These are phyloP conservation scores for Lasioglossum malachurum DNA, from an alignment of 2,888 invertebrate species.

Conservation along the genomic window DNA sequence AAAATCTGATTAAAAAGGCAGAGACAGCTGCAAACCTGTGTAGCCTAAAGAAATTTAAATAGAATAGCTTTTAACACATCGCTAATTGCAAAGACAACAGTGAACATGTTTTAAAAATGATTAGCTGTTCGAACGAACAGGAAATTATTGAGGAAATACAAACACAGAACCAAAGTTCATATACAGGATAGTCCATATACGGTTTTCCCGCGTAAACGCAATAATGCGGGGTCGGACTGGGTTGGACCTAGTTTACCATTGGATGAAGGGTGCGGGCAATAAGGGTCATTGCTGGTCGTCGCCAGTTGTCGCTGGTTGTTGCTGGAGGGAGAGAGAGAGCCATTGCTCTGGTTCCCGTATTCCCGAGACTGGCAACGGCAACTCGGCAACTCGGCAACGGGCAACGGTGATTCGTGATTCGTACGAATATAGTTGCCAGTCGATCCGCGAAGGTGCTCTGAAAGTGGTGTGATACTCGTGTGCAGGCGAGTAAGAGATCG, in stretches of 20 bases:
- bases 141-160: no score
- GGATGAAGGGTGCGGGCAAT: constrained; percentile 37
- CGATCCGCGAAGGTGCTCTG: constrained; percentile 55
- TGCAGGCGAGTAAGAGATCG: constrained; percentile 18
- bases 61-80: no score
- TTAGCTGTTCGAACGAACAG: no score
- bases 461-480: constrained; percentile 42
- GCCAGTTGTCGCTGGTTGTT: constrained; percentile 70
- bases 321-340: constrained; percentile 28
- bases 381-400: no score
- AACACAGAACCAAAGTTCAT: no score
- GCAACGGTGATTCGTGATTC: constrained; percentile 18
- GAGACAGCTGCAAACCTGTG: no score
- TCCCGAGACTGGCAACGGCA: constrained; percentile 15
- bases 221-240: neutral
- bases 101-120: no score
- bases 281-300: constrained; percentile 61
- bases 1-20: no score
- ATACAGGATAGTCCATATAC: no score
- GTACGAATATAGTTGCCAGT: constrained; percentile 52
- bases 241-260: constrained; percentile 33
- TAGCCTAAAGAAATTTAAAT: no score
- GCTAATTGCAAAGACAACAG: no score
- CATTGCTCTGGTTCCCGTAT: constrained; percentile 33
- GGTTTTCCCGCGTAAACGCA: neutral